phyloP scores from a whole-genome alignment of 2,113 vertebrate genomes.

The Cheirogaleus medius region DNA sequence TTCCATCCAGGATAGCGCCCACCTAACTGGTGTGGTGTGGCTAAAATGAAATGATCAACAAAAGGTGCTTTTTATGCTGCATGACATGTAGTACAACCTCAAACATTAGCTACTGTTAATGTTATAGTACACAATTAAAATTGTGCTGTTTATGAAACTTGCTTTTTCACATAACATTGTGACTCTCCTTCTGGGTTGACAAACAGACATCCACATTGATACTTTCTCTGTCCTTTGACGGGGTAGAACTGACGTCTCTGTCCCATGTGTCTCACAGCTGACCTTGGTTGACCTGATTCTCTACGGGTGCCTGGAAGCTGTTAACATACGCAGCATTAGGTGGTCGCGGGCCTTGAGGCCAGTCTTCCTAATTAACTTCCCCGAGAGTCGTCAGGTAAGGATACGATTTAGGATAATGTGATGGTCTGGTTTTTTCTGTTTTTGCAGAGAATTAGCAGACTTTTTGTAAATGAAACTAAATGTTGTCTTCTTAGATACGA shows the following conservation, averaged over 20 bases:
- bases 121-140: background rate
- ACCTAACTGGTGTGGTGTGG: background rate
- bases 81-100: background rate
- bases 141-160: background rate
- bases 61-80: background rate
- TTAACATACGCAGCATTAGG: slow-evolving; percentile 82
- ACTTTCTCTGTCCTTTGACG: background rate
- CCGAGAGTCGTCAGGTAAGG: slow-evolving; percentile 93
- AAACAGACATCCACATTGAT: fast-evolving
- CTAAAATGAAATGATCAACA: background rate
- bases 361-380: slow-evolving; percentile 93
- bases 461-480: background rate
- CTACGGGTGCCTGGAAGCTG: slow-evolving; percentile 85
- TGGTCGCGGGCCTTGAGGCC: slow-evolving; percentile 93
- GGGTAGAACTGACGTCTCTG: background rate
- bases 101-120: background rate
- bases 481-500: slow-evolving; percentile 86
- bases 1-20: background rate
- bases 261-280: slow-evolving; percentile 83
- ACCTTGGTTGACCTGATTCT: slow-evolving; percentile 90
- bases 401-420: too few species aligned
- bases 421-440: background rate
- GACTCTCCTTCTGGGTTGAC: background rate
- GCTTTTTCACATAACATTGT: background rate
- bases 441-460: background rate